Percentiles rank a stretch among this genome's conserved stretches.
Evolutionary conservation across 23 tunicate genomes (phyloP).

Genomic region (Corella eumyota): DNA sequence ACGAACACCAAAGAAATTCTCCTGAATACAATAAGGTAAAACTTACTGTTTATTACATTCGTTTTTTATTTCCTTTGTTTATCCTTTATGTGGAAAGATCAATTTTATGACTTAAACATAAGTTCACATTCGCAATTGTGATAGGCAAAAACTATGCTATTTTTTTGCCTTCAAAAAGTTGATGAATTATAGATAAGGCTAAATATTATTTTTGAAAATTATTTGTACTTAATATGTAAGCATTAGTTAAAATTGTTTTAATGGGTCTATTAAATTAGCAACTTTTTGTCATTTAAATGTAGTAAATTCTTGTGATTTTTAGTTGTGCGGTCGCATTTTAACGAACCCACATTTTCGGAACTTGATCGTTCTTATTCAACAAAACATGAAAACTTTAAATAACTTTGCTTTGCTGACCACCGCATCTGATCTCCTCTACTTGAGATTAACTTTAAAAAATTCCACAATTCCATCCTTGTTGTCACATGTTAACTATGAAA

Average conservation of each 20-base stretch:
- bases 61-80: background rate
- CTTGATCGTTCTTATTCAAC: conserved; percentile 36
- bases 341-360: conserved; percentile 50
- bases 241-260: no score
- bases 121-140: no score
- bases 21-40: conserved; percentile 58
- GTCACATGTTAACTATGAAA: conserved; percentile 60
- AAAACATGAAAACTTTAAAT: conserved; percentile 36
- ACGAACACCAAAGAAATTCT: conserved; percentile 49
- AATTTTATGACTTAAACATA: no score
- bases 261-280: no score
- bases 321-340: conserved; percentile 73
- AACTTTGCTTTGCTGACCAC: conserved; percentile 86
- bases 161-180: no score
- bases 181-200: no score
- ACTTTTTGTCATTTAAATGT: no score
- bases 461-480: conserved; percentile 63
- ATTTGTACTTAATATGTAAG: no score
- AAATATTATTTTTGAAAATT: no score
- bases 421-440: conserved; percentile 69
- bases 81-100: no score
- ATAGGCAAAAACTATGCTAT: no score
- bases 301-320: no score
- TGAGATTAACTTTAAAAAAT: conserved; percentile 58
- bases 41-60: background rate